Evolutionary conservation across 2,888 invertebrate species (phyloP).

Genomic region (Uropetala carovei): DNA sequence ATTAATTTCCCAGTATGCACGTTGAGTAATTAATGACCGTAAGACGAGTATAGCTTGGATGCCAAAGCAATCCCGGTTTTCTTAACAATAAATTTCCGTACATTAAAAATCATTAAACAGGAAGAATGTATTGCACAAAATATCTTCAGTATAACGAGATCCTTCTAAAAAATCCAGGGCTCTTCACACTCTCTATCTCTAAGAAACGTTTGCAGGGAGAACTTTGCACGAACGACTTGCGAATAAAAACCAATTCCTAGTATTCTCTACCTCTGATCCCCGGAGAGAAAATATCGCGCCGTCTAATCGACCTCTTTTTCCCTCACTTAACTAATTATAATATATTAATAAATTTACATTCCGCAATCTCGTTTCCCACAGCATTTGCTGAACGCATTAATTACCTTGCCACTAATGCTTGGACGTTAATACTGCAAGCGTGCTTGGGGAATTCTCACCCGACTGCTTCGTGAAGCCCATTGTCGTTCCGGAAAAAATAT

Average conservation of each 20-base stretch:
- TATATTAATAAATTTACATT: constrained; percentile 8
- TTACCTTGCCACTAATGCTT: background rate
- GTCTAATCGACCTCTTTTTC: background rate
- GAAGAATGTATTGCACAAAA: too few species aligned
- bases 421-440: background rate
- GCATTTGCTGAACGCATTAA: background rate
- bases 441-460: background rate
- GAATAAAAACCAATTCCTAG: background rate
- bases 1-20: too few species aligned
- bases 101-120: too few species aligned
- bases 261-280: background rate
- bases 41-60: too few species aligned
- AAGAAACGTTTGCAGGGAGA: too few species aligned
- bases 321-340: background rate
- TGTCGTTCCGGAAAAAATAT: background rate
- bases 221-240: too few species aligned
- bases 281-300: background rate
- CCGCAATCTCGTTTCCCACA: background rate
- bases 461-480: background rate
- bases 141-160: too few species aligned
- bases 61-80: too few species aligned
- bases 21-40: too few species aligned
- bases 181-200: too few species aligned
- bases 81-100: too few species aligned
- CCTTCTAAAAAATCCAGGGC: too few species aligned